Conservation (phyloP, 2,797 vertebrate genomes). For the Tragelaphus oryx region DNA sequence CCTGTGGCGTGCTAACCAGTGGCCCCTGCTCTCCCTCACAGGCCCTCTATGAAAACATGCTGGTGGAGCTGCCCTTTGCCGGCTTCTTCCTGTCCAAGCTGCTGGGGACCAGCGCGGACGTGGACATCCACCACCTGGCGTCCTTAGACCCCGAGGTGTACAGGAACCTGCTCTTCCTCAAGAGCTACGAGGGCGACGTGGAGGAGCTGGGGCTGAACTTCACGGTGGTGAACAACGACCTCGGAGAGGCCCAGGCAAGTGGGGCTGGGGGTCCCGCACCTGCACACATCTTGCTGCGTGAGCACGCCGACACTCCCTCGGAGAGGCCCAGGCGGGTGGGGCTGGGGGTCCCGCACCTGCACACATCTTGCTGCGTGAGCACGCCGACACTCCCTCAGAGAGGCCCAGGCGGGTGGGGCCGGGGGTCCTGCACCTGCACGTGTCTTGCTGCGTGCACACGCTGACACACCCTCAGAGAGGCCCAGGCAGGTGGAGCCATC, state of each 20-base stretch:
- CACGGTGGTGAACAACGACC: conserved; percentile 97
- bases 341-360: too few relatives aligned
- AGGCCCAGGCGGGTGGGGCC: conserved; percentile 89
- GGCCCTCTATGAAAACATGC: conserved; percentile 99
- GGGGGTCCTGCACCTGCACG: too few relatives aligned
- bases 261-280: too few relatives aligned
- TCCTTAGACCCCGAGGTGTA: conserved; percentile 98
- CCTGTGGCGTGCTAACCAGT: background rate
- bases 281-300: fast-evolving
- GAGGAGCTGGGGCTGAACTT: conserved; percentile 98
- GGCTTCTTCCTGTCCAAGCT: conserved; percentile 98
- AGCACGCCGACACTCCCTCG: conserved; percentile 28
- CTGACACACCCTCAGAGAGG: conserved; percentile 86
- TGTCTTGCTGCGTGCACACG: fast-evolving
- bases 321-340: conserved; percentile 86
- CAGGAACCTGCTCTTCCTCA: conserved; percentile 96
- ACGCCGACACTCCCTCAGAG: conserved; percentile 84
- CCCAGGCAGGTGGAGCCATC: conserved; percentile 86
- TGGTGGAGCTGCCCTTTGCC: conserved; percentile 97
- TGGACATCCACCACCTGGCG: conserved; percentile 98
- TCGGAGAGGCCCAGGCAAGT: conserved; percentile 96
- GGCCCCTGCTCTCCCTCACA: conserved; percentile 70
- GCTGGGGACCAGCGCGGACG: conserved; percentile 95
- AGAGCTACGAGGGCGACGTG: conserved; percentile 97
- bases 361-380: fast-evolving